Conservation (phyloP, 2,888 invertebrate species). For the Cybosia mesomella region DNA sequence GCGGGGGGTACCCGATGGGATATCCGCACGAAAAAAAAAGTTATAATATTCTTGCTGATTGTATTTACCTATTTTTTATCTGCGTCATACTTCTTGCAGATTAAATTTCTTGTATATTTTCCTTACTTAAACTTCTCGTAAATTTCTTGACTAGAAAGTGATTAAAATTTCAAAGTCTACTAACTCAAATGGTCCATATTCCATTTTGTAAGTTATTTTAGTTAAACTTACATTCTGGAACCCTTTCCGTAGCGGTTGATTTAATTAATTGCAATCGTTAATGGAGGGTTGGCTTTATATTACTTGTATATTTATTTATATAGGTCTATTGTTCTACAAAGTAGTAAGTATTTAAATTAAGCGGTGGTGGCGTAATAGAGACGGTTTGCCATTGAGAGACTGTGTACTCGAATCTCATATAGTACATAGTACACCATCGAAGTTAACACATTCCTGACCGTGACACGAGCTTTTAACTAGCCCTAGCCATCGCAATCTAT, state of each 20-base stretch:
- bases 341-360: not conserved
- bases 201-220: constrained; percentile 34
- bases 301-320: not conserved
- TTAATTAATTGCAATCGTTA: constrained; percentile 29
- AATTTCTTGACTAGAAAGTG: not conserved
- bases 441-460: not conserved
- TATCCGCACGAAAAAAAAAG: too few species aligned
- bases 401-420: not conserved
- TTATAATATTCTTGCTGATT: too few species aligned
- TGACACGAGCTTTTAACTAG: too few species aligned
- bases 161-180: constrained; percentile 31
- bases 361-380: not conserved
- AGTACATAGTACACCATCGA: not conserved
- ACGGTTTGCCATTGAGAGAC: not conserved
- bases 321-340: not conserved
- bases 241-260: constrained; percentile 21
- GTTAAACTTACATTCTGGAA: constrained; percentile 22
- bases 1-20: too few species aligned
- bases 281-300: constrained; percentile 15
- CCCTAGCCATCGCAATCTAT: too few species aligned
- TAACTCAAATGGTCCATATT: constrained; percentile 31
- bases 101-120: not conserved
- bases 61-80: too few species aligned
- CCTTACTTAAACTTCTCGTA: not conserved
- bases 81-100: too few species aligned